Conservation (phyloP, 2,888 invertebrate species). For the Dryobotodes eremita region DNA sequence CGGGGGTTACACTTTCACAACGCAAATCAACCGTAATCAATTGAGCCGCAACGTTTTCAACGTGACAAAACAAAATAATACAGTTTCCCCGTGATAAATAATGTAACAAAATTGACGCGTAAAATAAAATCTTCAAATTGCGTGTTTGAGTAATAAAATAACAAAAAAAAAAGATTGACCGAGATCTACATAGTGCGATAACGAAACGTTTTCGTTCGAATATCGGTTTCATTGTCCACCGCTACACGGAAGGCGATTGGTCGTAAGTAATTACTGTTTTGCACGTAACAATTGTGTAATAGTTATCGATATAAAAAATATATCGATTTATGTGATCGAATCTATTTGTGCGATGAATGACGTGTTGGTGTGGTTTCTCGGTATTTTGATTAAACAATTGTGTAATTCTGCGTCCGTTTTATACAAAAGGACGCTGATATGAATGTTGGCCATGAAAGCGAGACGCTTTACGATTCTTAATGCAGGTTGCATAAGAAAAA, state of each 20-base stretch:
- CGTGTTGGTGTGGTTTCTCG: slow-evolving; percentile 66
- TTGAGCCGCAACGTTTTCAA: slow-evolving; percentile 44
- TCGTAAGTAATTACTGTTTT: slow-evolving; percentile 82
- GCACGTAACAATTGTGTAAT: slow-evolving; percentile 87
- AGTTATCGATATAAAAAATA: slow-evolving; percentile 76
- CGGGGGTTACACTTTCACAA: slow-evolving; percentile 26
- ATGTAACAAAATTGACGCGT: slow-evolving; percentile 67
- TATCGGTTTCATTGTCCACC: slow-evolving; percentile 86
- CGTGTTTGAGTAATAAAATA: slow-evolving; percentile 83
- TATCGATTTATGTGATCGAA: slow-evolving; percentile 72
- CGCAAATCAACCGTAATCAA: slow-evolving; percentile 33
- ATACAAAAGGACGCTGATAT: slow-evolving; percentile 53
- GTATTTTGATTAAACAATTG: slow-evolving; percentile 68
- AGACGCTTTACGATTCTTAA: slow-evolving; percentile 43
- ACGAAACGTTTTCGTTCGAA: slow-evolving; percentile 83
- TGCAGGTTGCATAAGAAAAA: slow-evolving; percentile 55
- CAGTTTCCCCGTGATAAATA: slow-evolving; percentile 55
- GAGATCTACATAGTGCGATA: slow-evolving; percentile 83
- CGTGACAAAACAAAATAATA: slow-evolving; percentile 59
- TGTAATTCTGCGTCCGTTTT: slow-evolving; percentile 57
- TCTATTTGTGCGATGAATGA: slow-evolving; percentile 65
- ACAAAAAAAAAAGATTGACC: slow-evolving; percentile 86
- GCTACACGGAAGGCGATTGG: slow-evolving; percentile 86
- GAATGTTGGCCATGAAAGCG: slow-evolving; percentile 55
- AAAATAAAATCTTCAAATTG: slow-evolving; percentile 80